Evolutionary conservation across 2,113 vertebrate species (phyloP), one percentile per base, ranked within the genome.

Genomic region (Hydropotes inermis): DNA sequence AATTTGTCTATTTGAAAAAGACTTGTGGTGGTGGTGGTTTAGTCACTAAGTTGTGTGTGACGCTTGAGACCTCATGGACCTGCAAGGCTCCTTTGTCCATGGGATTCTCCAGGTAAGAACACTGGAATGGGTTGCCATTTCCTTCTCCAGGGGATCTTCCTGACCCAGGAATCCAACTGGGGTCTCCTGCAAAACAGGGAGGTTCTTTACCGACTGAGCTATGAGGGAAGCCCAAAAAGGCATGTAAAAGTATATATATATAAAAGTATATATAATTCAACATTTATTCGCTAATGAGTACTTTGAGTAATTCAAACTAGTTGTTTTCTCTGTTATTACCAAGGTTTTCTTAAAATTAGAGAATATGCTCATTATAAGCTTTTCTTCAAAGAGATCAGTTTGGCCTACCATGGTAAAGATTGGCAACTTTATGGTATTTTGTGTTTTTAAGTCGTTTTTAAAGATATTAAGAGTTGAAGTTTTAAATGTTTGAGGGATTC

Each of bases 341-440:
- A 67, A 89, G 25, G 8, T 76, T 95, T 96, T 52, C 23, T 97
- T 96, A 6, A 92, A 92, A 91, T 45, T 97, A 89, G 76, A 93
- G 90, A 92, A 12, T 79, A 81, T 76, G 6, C 14, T 95, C 7
- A 57, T 82, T 83, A 43, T 50, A 60, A 85, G 14, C 14, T 88
- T 95, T 86, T 96, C 39, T 96, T 90, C 28, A 67, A 33, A 85
- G 79, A 89, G n/a, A 78, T 95, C 4, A 82, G 0, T 89, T 97
- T 93, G 23, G 55, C 57, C 81, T 83, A 67, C 43, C 9, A 9
- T 8, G 60, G n/a, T 89, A 76, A 91, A 85, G 25, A 58, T 23
- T 7, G 21, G 27, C 39, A 21, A 43, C 25, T 95, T 92, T 85
- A 36, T 87, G 30, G 2, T 94, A 83, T 87, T 92, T 90, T 84